Evolutionary conservation across 2,113 vertebrate genomes (phyloP).

Genomic region (Gavia stellata): DNA sequence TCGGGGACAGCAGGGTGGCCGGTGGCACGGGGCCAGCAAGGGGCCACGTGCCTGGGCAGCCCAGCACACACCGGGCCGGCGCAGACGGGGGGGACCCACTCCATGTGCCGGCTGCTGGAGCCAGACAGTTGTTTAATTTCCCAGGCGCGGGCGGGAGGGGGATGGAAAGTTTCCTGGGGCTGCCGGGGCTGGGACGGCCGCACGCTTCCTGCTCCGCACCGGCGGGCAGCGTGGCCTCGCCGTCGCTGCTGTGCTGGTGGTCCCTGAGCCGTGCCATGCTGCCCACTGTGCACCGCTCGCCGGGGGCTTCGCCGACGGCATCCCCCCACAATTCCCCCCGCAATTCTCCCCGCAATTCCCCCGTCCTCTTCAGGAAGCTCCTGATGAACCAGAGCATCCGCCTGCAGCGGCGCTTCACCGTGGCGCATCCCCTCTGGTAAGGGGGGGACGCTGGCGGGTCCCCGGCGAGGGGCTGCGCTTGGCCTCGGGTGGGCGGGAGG

Average conservation of each 20-base stretch:
- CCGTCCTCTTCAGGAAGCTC: conserved; percentile 83
- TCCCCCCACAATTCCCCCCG: conserved; percentile 68
- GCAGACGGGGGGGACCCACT: neutral
- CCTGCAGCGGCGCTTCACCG: conserved; percentile 88
- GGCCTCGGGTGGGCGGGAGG: neutral
- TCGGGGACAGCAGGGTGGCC: neutral
- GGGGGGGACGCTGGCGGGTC: neutral
- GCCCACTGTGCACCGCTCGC: conserved; percentile 37
- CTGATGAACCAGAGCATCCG: conserved; percentile 83
- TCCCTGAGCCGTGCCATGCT: conserved; percentile 49
- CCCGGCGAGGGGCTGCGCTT: neutral
- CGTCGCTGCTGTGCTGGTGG: neutral
- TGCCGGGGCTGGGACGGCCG: neutral
- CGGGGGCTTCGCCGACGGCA: conserved; percentile 57
- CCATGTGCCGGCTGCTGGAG: neutral
- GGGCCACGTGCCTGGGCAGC: neutral
- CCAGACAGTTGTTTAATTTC: conserved; percentile 61
- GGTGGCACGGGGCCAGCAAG: conserved; percentile 22
- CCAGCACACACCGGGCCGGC: neutral
- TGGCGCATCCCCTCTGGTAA: conserved; percentile 92
- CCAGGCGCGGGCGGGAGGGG: conserved; percentile 50
- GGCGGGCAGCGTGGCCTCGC: neutral
- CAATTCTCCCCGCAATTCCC: conserved; percentile 76
- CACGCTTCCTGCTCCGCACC: neutral
- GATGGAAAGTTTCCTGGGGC: conserved; percentile 53